A percentile compares a stretch with the other conserved stretches of the same genome.
phyloP scores from a whole-genome alignment of 2,113 vertebrate species.

The Cricetomys ansorgei region DNA sequence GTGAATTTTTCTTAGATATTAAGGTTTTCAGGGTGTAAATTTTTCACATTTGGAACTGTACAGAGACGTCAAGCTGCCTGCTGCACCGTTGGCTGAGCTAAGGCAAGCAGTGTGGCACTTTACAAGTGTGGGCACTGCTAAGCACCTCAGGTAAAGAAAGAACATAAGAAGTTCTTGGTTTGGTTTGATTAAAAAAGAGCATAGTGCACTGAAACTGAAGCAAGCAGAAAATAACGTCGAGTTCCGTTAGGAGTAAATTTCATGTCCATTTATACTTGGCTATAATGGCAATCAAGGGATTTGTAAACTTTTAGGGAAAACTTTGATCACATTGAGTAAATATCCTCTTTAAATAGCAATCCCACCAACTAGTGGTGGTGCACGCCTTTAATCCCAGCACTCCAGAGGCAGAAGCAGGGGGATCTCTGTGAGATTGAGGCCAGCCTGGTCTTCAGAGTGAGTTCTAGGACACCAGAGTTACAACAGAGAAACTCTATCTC shows the following conservation, averaged over 20 bases:
- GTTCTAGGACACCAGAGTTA: too few relatives aligned
- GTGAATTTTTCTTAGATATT: slow-evolving; percentile 1
- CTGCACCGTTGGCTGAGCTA: background rate
- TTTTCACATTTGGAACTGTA: background rate
- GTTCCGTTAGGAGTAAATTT: background rate
- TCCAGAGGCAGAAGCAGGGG: too few relatives aligned
- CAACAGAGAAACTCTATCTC: too few relatives aligned
- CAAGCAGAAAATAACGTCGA: background rate
- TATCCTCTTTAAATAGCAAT: background rate
- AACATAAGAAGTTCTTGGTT: background rate
- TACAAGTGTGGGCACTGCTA: background rate
- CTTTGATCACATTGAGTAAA: background rate
- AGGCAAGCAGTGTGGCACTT: background rate
- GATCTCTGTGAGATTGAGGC: too few relatives aligned
- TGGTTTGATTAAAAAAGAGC: background rate
- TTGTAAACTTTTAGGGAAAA: slow-evolving; percentile 51
- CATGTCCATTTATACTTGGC: background rate
- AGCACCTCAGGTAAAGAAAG: background rate
- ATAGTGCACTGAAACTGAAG: background rate
- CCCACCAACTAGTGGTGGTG: too few relatives aligned
- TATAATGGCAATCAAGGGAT: slow-evolving; percentile 24
- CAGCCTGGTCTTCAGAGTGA: too few relatives aligned
- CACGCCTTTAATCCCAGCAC: too few relatives aligned
- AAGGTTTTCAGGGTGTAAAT: slow-evolving; percentile 3
- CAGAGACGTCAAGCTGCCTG: background rate